phyloP scores from a whole-genome alignment of 2,888 invertebrate genomes.

The Caenorhabditis japonica region DNA sequence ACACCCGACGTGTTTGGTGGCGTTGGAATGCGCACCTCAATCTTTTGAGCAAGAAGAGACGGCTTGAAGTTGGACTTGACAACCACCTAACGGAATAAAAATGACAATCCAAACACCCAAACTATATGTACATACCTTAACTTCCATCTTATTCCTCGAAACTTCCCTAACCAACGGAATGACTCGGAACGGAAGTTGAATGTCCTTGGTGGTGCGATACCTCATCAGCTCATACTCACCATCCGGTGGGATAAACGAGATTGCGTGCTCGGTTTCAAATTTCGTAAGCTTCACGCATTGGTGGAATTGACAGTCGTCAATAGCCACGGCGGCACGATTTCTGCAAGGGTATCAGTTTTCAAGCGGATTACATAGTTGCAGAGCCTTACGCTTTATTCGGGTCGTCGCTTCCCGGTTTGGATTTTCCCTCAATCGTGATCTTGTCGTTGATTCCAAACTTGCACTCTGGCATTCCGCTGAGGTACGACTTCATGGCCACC shows the following conservation, averaged over 20 bases:
- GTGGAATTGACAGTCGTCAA: constrained; percentile 99
- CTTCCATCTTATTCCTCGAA: constrained; percentile 99
- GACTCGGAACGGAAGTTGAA: constrained; percentile 98
- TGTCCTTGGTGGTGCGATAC: constrained; percentile 99
- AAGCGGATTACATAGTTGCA: constrained; percentile 3
- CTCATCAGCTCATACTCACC: constrained; percentile 99
- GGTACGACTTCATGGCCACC: constrained; percentile 99
- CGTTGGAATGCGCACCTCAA: constrained; percentile 97
- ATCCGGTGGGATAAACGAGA: constrained; percentile 99
- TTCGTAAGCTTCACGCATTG: constrained; percentile 99
- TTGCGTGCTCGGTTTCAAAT: constrained; percentile 99
- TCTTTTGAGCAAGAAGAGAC: constrained; percentile 96
- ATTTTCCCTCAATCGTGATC: constrained; percentile 91
- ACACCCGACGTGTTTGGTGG: constrained; percentile 98
- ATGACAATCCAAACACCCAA: too few species aligned
- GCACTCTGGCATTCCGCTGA: constrained; percentile 99
- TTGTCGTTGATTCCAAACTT: constrained; percentile 99
- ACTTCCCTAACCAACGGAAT: constrained; percentile 98
- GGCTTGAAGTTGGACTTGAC: constrained; percentile 99
- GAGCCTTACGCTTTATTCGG: constrained; percentile 82
- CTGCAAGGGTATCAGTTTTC: constrained; percentile 60
- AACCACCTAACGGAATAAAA: constrained; percentile 82
- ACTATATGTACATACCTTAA: constrained; percentile 85
- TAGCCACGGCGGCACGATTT: constrained; percentile 96
- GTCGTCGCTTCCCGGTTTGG: constrained; percentile 82